Evolutionary conservation across 2,797 vertebrate genomes (phyloP).

Genomic region (Vultur gryphus): DNA sequence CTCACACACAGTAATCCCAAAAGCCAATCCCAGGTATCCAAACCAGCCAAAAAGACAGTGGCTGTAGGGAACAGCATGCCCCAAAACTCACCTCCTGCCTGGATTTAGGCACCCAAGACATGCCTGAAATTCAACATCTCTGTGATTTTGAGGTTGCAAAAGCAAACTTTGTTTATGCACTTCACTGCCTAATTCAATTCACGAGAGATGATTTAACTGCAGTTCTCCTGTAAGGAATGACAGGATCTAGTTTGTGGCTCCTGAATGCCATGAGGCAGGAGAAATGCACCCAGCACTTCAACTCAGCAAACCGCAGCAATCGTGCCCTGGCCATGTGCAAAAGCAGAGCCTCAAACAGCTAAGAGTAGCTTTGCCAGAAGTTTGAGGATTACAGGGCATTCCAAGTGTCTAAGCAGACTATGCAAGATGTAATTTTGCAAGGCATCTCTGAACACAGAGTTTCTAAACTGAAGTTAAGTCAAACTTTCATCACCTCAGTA

Average conservation of each 20-base stretch:
- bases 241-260: background rate
- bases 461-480: background rate
- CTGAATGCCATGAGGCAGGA: background rate
- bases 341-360: background rate
- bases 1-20: background rate
- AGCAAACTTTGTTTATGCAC: background rate
- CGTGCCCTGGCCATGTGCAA: fast-evolving
- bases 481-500: background rate
- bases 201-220: background rate
- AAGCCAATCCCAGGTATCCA: background rate
- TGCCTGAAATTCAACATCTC: background rate
- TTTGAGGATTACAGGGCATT: background rate
- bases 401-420: background rate
- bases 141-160: background rate
- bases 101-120: background rate
- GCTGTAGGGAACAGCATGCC: fast-evolving
- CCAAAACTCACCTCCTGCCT: background rate
- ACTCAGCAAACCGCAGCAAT: background rate
- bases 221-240: background rate
- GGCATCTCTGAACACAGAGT: background rate
- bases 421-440: background rate
- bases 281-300: background rate
- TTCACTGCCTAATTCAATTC: background rate
- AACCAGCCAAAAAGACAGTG: background rate
- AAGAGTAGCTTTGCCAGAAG: background rate